phyloP scores from a whole-genome alignment of 2,888 invertebrate species.

The Phalangium opilio region DNA sequence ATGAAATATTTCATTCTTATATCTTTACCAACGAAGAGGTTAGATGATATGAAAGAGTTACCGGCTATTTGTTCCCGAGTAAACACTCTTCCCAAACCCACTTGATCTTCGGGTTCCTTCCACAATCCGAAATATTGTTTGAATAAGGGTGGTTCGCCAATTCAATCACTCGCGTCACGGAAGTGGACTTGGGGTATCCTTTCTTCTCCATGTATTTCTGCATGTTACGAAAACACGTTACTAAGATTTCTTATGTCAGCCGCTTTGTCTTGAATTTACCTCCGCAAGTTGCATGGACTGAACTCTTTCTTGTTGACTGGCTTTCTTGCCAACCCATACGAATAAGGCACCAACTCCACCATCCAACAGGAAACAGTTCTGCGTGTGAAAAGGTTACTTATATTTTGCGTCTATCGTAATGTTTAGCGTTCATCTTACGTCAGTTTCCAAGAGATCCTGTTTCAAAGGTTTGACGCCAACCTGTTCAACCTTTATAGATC shows the following conservation, averaged over 20 bases:
- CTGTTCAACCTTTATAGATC: conserved; percentile 47
- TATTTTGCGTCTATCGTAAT: background rate
- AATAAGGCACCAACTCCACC: conserved; percentile 32
- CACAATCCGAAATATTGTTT: conserved; percentile 74
- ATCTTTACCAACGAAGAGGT: background rate
- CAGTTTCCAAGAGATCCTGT: conserved; percentile 51
- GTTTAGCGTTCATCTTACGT: conserved; percentile 35
- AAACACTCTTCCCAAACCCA: conserved; percentile 28
- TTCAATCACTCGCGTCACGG: conserved; percentile 49
- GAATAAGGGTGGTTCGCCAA: conserved; percentile 69
- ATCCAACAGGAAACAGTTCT: conserved; percentile 36
- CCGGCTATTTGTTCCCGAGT: conserved; percentile 27
- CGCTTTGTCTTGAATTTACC: conserved; percentile 6
- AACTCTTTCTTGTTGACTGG: conserved; percentile 30
- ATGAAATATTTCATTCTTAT: conserved; percentile 9
- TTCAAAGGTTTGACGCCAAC: conserved; percentile 53
- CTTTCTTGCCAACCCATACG: conserved; percentile 34
- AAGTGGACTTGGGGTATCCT: conserved; percentile 32
- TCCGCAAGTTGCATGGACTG: conserved; percentile 25
- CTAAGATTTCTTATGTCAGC: too few relatives aligned
- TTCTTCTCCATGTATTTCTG: conserved; percentile 26
- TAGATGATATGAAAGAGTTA: conserved; percentile 7
- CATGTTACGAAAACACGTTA: conserved; percentile 3
- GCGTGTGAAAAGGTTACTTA: too few relatives aligned
- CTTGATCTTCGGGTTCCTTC: conserved; percentile 42